These are phyloP conservation scores for Macropus fuliginosus DNA, from an alignment of 2,797 vertebrate species.

Conservation along the genomic window DNA sequence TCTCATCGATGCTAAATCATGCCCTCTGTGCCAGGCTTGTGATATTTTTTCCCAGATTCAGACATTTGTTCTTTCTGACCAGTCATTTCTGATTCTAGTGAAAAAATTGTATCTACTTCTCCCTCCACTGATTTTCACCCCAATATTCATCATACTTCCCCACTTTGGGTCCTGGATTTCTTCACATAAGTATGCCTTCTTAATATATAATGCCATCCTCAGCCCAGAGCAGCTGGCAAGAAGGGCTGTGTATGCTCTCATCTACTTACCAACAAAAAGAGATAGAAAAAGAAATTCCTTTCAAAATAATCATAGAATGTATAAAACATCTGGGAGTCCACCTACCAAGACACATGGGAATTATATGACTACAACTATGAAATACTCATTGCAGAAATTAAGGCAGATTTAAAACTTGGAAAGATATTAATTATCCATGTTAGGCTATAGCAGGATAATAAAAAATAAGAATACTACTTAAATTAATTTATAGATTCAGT, in stretches of 20 bases:
- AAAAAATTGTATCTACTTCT: not conserved
- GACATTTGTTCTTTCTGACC: not conserved
- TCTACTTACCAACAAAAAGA: not conserved
- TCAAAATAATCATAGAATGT: not conserved
- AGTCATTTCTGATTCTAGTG: not conserved
- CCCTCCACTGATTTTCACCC: not conserved
- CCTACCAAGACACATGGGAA: not conserved
- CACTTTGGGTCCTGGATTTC: not conserved
- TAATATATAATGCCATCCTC: not conserved
- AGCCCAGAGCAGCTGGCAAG: not conserved
- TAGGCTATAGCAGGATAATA: not conserved
- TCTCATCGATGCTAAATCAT: not conserved
- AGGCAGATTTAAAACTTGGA: not conserved
- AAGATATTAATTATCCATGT: not conserved
- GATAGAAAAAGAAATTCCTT: not conserved
- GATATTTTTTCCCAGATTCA: not conserved
- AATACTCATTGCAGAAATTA: not conserved
- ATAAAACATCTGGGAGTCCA: not conserved
- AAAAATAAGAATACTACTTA: not conserved
- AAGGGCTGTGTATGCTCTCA: not conserved
- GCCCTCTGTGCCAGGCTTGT: not conserved
- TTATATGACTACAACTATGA: not conserved
- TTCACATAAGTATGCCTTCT: not conserved
- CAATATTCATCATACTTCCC: not conserved
- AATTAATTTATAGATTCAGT: not conserved